Evolutionary conservation across 2,797 vertebrate species (phyloP).

Genomic region (Siniperca undulata): DNA sequence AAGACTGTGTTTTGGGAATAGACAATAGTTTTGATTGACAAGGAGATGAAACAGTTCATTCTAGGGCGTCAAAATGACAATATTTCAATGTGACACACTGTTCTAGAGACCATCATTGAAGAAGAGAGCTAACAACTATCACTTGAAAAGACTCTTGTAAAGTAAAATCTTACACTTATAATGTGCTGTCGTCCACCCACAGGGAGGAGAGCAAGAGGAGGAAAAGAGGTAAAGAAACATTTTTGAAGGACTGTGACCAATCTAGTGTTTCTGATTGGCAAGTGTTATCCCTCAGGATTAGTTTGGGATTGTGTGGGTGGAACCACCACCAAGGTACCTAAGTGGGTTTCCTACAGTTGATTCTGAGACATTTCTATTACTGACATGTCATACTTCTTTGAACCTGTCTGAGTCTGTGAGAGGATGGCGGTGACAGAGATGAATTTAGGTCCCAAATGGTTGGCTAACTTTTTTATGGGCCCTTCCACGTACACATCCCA

Average conservation of each 20-base stretch:
- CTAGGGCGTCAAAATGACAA: slow-evolving; percentile 69
- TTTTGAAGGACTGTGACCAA: slow-evolving; percentile 62
- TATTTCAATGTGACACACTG: slow-evolving; percentile 68
- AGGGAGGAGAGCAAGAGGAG: slow-evolving; percentile 44
- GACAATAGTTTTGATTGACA: slow-evolving; percentile 72
- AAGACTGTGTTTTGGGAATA: slow-evolving; percentile 46
- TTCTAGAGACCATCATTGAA: slow-evolving; percentile 50
- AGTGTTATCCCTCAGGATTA: slow-evolving; percentile 68
- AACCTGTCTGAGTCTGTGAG: slow-evolving; percentile 49
- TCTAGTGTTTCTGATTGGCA: slow-evolving; percentile 74
- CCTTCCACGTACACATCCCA: neutral
- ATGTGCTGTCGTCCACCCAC: slow-evolving; percentile 66
- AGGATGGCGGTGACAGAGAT: slow-evolving; percentile 45
- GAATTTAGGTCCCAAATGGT: slow-evolving; percentile 43
- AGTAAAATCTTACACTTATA: slow-evolving; percentile 78
- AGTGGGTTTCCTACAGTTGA: slow-evolving; percentile 54
- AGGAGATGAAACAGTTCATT: slow-evolving; percentile 74
- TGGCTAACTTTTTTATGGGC: slow-evolving; percentile 28
- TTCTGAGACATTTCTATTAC: slow-evolving; percentile 72
- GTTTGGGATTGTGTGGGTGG: slow-evolving; percentile 61
- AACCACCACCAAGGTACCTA: slow-evolving; percentile 49
- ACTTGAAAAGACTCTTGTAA: slow-evolving; percentile 55
- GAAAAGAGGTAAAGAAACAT: slow-evolving; percentile 57
- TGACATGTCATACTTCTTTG: slow-evolving; percentile 57
- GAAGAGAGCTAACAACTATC: slow-evolving; percentile 70